These are phyloP conservation scores for Dryas iulia DNA, from an alignment of 1,140 invertebrate species.

Conservation along the genomic window DNA sequence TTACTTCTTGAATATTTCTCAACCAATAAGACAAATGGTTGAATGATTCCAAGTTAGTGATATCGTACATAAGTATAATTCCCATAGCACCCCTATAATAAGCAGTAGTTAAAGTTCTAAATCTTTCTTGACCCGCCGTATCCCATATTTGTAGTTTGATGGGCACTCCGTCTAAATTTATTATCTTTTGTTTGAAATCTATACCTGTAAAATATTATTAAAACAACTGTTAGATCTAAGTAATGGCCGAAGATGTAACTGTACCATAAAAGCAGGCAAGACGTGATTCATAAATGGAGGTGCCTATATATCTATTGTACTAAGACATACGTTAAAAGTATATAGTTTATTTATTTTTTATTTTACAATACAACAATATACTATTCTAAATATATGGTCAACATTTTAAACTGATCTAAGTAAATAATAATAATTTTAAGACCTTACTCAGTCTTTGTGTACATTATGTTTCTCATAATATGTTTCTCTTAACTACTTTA, in stretches of 20 bases:
- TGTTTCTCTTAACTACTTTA: no score
- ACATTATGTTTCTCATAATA: no score
- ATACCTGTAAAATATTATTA: constrained; percentile 83
- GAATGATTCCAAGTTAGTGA: constrained; percentile 92
- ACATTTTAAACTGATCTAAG: no score
- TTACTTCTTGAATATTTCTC: constrained; percentile 91
- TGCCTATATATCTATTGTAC: no score
- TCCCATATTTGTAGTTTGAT: constrained; percentile 95
- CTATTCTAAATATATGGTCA: no score
- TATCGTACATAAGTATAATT: constrained; percentile 92
- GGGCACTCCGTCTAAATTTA: constrained; percentile 90
- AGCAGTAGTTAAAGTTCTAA: constrained; percentile 91
- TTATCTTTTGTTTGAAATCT: constrained; percentile 95
- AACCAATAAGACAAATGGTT: constrained; percentile 93
- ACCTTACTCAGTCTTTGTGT: no score
- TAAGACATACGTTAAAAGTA: background rate
- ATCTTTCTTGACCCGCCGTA: constrained; percentile 87
- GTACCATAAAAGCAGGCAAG: background rate
- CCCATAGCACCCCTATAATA: constrained; percentile 94
- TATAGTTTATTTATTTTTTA: no score
- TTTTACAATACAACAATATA: no score
- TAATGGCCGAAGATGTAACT: background rate
- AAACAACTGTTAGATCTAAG: background rate
- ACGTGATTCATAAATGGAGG: background rate
- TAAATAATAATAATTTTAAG: no score